Percentiles rank a stretch among this genome's conserved stretches.
Evolutionary conservation across 2,888 invertebrate species (phyloP).

Genomic region (Norana najaformis): DNA sequence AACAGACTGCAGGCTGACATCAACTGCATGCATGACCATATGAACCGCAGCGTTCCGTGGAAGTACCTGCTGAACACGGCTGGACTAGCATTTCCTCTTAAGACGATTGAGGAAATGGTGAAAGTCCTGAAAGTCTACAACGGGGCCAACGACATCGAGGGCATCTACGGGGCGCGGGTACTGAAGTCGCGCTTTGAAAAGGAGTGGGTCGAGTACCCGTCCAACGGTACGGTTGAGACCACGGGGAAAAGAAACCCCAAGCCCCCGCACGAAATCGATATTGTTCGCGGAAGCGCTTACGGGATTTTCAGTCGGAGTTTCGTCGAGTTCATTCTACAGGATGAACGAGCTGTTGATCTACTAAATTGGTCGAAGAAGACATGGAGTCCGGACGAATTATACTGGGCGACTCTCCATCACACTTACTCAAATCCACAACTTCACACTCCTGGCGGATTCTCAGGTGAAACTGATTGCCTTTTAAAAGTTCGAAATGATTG

Average conservation of each 20-base stretch:
- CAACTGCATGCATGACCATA: constrained; percentile 58
- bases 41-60: constrained; percentile 48
- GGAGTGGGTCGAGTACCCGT: constrained; percentile 43
- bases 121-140: constrained; percentile 58
- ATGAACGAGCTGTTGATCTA: constrained; percentile 51
- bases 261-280: constrained; percentile 48
- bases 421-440: constrained; percentile 51
- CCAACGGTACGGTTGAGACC: constrained; percentile 45
- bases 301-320: constrained; percentile 58
- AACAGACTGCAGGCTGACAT: constrained; percentile 55
- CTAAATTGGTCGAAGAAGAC: constrained; percentile 56
- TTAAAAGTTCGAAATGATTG: too few species aligned
- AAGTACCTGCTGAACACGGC: constrained; percentile 61
- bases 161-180: constrained; percentile 50
- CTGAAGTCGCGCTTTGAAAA: constrained; percentile 43
- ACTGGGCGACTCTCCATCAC: constrained; percentile 60
- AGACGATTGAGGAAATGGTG: constrained; percentile 59
- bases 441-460: constrained; percentile 55
- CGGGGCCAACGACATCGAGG: constrained; percentile 61
- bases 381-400: constrained; percentile 59
- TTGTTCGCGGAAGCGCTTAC: constrained; percentile 60
- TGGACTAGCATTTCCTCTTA: constrained; percentile 58
- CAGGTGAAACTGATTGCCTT: constrained; percentile 47
- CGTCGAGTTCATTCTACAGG: constrained; percentile 53
- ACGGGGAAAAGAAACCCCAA: constrained; percentile 43